Evolutionary conservation across 2,113 vertebrate species (phyloP).

Genomic region (Neopipo cinnamomea): DNA sequence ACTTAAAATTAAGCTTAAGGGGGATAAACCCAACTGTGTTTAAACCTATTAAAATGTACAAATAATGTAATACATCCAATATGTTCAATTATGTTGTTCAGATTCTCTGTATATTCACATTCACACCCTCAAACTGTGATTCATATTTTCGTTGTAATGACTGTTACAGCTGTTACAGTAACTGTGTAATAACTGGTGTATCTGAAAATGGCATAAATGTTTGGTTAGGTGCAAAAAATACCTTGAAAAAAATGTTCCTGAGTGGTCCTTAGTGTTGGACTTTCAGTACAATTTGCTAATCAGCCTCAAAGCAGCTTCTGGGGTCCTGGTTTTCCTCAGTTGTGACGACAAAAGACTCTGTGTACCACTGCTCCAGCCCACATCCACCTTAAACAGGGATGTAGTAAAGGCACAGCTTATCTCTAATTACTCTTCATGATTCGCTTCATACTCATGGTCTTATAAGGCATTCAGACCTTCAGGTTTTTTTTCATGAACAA

Average conservation of each 20-base stretch:
- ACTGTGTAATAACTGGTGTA: background rate
- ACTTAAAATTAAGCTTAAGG: background rate
- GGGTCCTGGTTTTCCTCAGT: background rate
- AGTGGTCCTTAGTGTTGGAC: background rate
- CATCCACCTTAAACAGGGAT: background rate
- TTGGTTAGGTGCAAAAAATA: rapidly evolving
- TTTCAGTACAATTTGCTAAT: background rate
- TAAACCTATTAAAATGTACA: background rate
- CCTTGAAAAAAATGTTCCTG: background rate
- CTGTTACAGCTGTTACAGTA: background rate
- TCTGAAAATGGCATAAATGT: background rate
- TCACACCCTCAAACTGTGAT: background rate
- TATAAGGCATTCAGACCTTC: background rate
- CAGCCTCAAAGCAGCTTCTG: background rate
- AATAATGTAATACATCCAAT: background rate
- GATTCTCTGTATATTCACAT: background rate
- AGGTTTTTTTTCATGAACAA: background rate
- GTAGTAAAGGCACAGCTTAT: background rate
- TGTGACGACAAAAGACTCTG: background rate
- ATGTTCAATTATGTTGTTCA: background rate
- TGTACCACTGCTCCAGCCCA: background rate
- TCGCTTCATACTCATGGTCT: background rate
- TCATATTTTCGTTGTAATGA: background rate
- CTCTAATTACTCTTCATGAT: background rate
- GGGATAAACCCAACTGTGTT: background rate